Evolutionary conservation across 2,113 vertebrate species (phyloP), one percentile per base, ranked within the genome.

Genomic region (Nycticryphes semicollaris): DNA sequence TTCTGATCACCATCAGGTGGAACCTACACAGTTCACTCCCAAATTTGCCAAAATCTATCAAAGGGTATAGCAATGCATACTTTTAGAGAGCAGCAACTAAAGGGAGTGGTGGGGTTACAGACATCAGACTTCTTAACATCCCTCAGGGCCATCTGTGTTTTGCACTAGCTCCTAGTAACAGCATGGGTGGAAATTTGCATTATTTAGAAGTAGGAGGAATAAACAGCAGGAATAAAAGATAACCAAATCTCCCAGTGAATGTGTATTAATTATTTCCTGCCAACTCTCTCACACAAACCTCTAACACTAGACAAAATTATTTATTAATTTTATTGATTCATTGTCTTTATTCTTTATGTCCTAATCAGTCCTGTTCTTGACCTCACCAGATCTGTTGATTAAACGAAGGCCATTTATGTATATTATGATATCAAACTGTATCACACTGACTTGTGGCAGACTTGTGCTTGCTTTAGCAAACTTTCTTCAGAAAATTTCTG

Each of bases 261-360:
- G 9, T 64, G 27, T 63, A 90, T 91, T 81, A 96, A 84, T 95
- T 86, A 92, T 72, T 96, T 96, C 89, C 87, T 92, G 54, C 30
- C 66, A 93, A 70, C 41, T 89, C 73, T 84, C 89, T 91, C 94
- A 94, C 84, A 91, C 39, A 21, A 94, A 53, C 21, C 27, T 92
- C 43, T 84, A 92, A 94, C 50, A 25, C 16, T 72, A 92, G 83
- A 33, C 3, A 31, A 84, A 80, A 68, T 66, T 89, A 59, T 57
- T 74, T 67, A 80, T 57, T 89, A n/a, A 57, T 72, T 74, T 41
- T 83, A 75, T 76, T 89, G 43, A 88, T 88, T 87, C 76, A 66
- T 64, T 84, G 39, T 62, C 51, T 79, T 75, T 63, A 9, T n/a
- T 70, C 57, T 91, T 85, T 74, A 85, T 25, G 20, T 37, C 33